Percentiles rank a stretch among this genome's conserved stretches.
Conservation (phyloP, 2,888 invertebrate species). For the Gibbula magus region DNA sequence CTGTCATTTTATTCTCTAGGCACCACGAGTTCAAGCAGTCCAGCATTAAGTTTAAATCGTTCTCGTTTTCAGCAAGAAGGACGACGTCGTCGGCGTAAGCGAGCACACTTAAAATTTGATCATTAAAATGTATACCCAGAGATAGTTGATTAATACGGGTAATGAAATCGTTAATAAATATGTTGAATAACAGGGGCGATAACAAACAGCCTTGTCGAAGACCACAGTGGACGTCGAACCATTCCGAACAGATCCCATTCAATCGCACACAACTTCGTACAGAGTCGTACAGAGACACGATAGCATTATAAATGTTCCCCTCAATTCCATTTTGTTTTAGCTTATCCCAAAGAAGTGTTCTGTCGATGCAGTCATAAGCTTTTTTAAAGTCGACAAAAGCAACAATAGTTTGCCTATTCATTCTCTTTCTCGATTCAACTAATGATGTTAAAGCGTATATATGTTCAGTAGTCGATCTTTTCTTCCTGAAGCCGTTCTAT, state of each 20-base stretch:
- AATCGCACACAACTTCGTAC: slow-evolving; percentile 31
- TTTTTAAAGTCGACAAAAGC: background rate
- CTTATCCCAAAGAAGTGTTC: slow-evolving; percentile 21
- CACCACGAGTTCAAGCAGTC: slow-evolving; percentile 37
- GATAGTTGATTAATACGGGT: slow-evolving; percentile 26
- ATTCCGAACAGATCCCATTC: slow-evolving; percentile 25
- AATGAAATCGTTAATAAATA: slow-evolving; percentile 37
- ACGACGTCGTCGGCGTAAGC: slow-evolving; percentile 42
- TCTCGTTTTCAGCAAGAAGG: slow-evolving; percentile 32
- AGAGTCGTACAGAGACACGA: slow-evolving; percentile 27
- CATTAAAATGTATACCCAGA: slow-evolving; percentile 28
- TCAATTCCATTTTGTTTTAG: background rate
- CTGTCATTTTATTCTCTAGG: slow-evolving; percentile 28
- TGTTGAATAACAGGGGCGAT: slow-evolving; percentile 40
- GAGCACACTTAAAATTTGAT: slow-evolving; percentile 32
- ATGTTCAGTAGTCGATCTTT: slow-evolving; percentile 27
- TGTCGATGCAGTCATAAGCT: slow-evolving; percentile 15
- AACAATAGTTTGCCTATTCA: slow-evolving; percentile 17
- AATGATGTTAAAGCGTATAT: slow-evolving; percentile 18
- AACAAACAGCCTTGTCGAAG: slow-evolving; percentile 38
- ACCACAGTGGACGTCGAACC: slow-evolving; percentile 35
- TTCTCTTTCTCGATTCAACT: slow-evolving; percentile 29
- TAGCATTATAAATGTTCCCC: slow-evolving; percentile 22
- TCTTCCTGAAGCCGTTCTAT: slow-evolving; percentile 34
- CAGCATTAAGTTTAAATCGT: slow-evolving; percentile 35